Base-by-base conservation (phyloP, 2,797 vertebrate genomes). In the Semotilus atromaculatus region DNA sequence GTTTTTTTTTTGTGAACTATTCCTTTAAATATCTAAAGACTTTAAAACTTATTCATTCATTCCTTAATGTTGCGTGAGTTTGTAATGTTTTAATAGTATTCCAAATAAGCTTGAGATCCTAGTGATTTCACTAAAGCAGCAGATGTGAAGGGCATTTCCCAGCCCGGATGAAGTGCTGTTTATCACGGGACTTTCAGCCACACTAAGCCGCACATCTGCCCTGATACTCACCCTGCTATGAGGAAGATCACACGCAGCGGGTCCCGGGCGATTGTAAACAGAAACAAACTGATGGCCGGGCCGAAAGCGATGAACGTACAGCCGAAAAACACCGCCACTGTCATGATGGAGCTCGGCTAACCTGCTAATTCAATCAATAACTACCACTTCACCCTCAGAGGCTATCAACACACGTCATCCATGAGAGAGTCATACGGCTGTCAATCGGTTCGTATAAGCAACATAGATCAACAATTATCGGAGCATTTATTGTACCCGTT, bases 291-390 rank as follows among this genome's bases (percentile, higher is more conserved):
- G 73, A 96, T 88, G 21, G 96, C 95, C 0, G 96, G 96, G 86
- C 96, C 96, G 80, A 96, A 96, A 11, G 95, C 95, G 78, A 96
- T 94, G 87, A 96, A 96, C 75, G 95, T 94, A 89, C 95, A 96
- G 82, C 95, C 96, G 89, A 96, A 96, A 87, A 97, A 96, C 88
- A 95, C 94, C 4, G 94, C 89, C 13, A 95, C 94, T 40, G 96
- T 96, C 96, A 96, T 96, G 53, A 80, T 93, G 84, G 34, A 58
- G 87, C 55, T 89, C 76, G 85, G 81, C 74, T 85, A 87, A 48
- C 64, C 55, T 67, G 71, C 77, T 62, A 68, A 68, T 26, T 31
- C 68, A 43, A 70, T 40, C 45, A 51, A 78, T 36, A 16, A 55
- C 38, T 38, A 26, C 74, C 51, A 31, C 66, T 72, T 84, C 29